phyloP scores from a whole-genome alignment of 2,113 vertebrate species.

The Pycnonotus jocosus region DNA sequence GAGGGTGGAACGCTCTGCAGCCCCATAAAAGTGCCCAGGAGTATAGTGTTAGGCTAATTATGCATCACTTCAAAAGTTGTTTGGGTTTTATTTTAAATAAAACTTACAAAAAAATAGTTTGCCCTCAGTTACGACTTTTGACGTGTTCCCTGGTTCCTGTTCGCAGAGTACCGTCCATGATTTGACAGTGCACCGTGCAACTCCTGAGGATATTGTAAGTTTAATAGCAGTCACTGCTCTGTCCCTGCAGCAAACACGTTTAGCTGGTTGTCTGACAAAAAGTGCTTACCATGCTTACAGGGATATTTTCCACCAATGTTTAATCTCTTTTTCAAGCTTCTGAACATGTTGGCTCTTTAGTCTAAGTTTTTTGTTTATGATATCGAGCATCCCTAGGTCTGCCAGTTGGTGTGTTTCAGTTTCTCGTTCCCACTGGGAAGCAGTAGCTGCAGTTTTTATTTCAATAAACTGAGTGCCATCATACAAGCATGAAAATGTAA shows the following conservation, averaged over 20 bases:
- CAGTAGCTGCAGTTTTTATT: neutral
- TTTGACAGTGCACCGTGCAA: slow-evolving; percentile 82
- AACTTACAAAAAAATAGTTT: neutral
- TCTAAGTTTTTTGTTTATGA: neutral
- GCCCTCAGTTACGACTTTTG: neutral
- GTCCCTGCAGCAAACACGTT: neutral
- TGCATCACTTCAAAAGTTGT: neutral
- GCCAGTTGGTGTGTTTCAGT: neutral
- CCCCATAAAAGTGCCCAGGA: accelerated
- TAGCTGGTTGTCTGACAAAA: neutral
- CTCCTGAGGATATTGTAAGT: slow-evolving; percentile 87
- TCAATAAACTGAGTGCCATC: neutral
- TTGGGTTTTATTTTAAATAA: neutral
- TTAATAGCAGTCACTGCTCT: neutral
- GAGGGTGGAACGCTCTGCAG: neutral
- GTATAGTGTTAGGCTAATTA: accelerated
- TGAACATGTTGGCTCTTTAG: neutral
- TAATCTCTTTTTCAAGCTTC: neutral
- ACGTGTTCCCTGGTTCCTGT: neutral
- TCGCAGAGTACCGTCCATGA: slow-evolving; percentile 85
- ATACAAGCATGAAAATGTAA: neutral
- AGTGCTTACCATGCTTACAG: accelerated
- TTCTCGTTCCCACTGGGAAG: neutral
- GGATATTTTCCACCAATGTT: neutral
- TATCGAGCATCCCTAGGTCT: neutral